Evolutionary conservation across 2,113 vertebrate species (phyloP).

Genomic region (Chaetops frenatus): DNA sequence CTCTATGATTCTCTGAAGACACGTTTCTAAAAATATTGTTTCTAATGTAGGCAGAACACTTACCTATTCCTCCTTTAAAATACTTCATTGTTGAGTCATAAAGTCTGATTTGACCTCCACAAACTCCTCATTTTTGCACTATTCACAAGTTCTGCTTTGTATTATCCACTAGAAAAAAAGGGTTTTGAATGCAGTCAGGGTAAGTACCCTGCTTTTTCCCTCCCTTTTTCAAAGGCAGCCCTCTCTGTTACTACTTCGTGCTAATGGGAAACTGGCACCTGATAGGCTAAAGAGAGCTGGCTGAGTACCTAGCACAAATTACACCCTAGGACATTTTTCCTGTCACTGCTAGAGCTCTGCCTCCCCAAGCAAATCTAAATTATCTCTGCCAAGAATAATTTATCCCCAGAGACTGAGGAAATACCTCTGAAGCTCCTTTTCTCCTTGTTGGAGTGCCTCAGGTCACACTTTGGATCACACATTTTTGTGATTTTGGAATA

Average conservation of each 20-base stretch:
- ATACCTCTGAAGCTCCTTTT: neutral
- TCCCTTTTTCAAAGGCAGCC: neutral
- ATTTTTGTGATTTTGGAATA: neutral
- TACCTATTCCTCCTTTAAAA: neutral
- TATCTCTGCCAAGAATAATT: neutral
- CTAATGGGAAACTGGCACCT: neutral
- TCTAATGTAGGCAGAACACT: neutral
- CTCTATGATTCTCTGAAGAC: neutral
- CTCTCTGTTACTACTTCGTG: neutral
- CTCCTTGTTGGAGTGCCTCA: neutral
- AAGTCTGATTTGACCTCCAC: neutral
- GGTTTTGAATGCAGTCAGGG: neutral
- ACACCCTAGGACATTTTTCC: neutral
- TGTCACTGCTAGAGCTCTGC: neutral
- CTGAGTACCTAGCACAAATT: neutral
- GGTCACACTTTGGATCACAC: accelerated
- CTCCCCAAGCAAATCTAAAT: neutral
- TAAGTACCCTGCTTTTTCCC: neutral
- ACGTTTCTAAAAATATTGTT: neutral
- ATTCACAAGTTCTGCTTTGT: neutral
- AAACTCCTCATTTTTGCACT: neutral
- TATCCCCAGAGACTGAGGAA: neutral
- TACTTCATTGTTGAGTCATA: neutral
- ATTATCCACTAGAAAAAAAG: neutral
- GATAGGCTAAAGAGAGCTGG: neutral